These are phyloP conservation scores for Podocnemis expansa DNA, from an alignment of 2,113 vertebrate species.

Conservation along the genomic window DNA sequence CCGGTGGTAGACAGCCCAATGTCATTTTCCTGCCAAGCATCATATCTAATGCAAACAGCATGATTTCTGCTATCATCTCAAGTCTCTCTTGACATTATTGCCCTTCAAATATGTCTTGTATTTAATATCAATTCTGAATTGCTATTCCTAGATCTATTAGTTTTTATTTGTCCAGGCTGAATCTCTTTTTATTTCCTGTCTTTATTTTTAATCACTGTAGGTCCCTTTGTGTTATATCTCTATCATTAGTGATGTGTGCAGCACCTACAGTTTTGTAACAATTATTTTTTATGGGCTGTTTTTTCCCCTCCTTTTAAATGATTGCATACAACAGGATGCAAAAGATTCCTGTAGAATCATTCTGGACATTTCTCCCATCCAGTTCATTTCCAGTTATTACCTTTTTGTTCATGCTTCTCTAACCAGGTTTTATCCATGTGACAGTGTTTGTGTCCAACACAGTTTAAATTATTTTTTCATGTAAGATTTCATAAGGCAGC, in stretches of 20 bases:
- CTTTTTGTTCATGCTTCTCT: background rate
- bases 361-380: background rate
- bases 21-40: background rate
- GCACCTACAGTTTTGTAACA: background rate
- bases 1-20: background rate
- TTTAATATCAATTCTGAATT: background rate
- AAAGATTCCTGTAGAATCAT: background rate
- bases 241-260: background rate
- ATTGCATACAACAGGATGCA: background rate
- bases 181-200: background rate
- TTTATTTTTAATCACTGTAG: background rate
- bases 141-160: background rate
- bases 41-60: background rate
- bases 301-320: background rate
- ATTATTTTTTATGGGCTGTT: background rate
- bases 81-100: background rate
- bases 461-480: background rate
- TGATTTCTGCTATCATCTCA: background rate
- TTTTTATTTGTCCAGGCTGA: background rate
- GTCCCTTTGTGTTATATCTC: background rate
- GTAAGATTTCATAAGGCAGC: conserved; percentile 33
- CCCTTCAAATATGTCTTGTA: background rate
- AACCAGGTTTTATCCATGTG: background rate
- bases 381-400: background rate
- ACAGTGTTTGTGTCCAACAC: background rate